Evolutionary conservation across 2,888 invertebrate genomes (phyloP).

Genomic region (Actias luna): DNA sequence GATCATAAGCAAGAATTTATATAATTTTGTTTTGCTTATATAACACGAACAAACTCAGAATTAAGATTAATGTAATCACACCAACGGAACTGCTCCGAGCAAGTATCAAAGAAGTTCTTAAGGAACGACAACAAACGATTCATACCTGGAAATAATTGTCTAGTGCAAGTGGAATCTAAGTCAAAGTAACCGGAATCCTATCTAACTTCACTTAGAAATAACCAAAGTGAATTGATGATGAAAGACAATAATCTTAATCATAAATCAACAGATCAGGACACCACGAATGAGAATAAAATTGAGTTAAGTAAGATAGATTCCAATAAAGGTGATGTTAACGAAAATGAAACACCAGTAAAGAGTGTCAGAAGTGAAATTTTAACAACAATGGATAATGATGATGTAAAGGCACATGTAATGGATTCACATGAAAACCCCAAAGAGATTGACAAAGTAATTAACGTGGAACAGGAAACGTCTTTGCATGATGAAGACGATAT

Average conservation of each 20-base stretch:
- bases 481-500: conserved; percentile 31
- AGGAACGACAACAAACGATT: conserved; percentile 46
- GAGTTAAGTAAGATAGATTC: conserved; percentile 54
- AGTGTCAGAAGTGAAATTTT: conserved; percentile 65
- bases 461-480: conserved; percentile 51
- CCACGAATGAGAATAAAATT: conserved; percentile 67
- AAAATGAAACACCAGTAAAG: conserved; percentile 69
- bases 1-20: neutral
- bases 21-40: neutral
- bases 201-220: conserved; percentile 59
- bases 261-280: conserved; percentile 68
- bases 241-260: conserved; percentile 74
- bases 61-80: conserved; percentile 50
- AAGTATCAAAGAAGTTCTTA: conserved; percentile 69
- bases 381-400: conserved; percentile 56
- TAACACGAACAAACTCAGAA: conserved; percentile 34
- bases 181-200: conserved; percentile 71
- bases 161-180: conserved; percentile 70
- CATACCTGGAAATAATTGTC: conserved; percentile 42
- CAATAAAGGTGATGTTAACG: conserved; percentile 67
- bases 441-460: conserved; percentile 76
- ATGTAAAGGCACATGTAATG: conserved; percentile 44
- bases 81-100: conserved; percentile 68
- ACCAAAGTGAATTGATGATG: conserved; percentile 68
- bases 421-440: conserved; percentile 73